Evolutionary conservation across 2,888 invertebrate species (phyloP), one percentile per base, ranked within the genome.

Genomic region (Oscheius sp.): DNA sequence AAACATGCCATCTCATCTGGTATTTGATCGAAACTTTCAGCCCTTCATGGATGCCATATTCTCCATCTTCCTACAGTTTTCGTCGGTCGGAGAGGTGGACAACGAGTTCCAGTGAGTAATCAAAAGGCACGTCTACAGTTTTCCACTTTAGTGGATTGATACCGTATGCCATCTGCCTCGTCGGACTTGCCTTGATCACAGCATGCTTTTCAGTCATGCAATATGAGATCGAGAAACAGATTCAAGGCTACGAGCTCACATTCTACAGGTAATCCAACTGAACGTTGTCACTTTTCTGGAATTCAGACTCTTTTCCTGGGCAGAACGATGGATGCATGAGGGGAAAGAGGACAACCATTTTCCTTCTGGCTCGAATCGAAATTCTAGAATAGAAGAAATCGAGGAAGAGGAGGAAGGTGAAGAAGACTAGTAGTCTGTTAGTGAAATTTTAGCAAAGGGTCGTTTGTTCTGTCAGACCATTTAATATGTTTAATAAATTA

Each of bases 41-140:
- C 85, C 86, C n/a, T 87, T 87, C 62, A 72, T 83, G 53, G 85
- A 87, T 75, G 86, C 84, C 32, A 65, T 86, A 11, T 83, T 87
- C 62, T 81, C 82, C 13, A 85, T 87, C 29, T 87, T 86, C 71
- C 75, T 87, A 2, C 82, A 81, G 73, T 81, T 84, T 70, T 78
- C 86, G 59, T 86, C 86, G 5, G 81, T 87, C 13, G 86, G 86
- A 68, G 84, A 84, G 65, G 83, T 77, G 21, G 80, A 82, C 35
- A 77, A 81, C 50, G 78, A 79, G 47, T 78, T 82, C 21, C 78
- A 81, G 84, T 83, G 59, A 78, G 81, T 35, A 42, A 51, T 55
- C 11, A 33, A 47, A 2, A 68, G 11, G 21, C 21, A 21, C 21
- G 21, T 21, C 21, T 21, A 21, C 2, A 29, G 11, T 50, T 68